Evolutionary conservation across 2,797 vertebrate species (phyloP), one percentile per base, ranked within the genome.

Genomic region (Tangara arthus): DNA sequence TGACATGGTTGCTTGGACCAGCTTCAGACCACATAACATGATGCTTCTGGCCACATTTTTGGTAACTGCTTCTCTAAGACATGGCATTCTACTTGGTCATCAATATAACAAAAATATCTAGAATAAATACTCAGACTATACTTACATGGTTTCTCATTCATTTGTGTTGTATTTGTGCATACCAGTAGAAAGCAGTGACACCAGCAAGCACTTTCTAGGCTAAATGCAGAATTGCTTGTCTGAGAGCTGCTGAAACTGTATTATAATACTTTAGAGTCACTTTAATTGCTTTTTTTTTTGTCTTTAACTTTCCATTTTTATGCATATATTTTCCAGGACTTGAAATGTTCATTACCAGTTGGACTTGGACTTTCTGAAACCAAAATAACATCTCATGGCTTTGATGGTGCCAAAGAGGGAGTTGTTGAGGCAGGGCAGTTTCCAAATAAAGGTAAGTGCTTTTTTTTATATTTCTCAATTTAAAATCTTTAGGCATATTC

Each of bases 361-460:
- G 98, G 98, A 93, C 97, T 98, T 84, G 98, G 98, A 91, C 97
- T 98, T 68, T 98, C 99, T 32, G 99, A 99, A 95, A 98, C 98
- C 66, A 97, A 98, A 64, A 98, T 98, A 95, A 97, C 97, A 23
- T 97, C 98, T 94, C 98, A 98, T 97, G 98, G 96, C 97, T 99
- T 98, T 96, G 98, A 98, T 84, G 96, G 97, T 95, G 97, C 98
- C 97, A 98, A 98, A 94, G 99, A 99, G 82, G 99, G 98, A 95
- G 97, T 98, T 86, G 93, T 98, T 93, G 98, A 99, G 97, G 98
- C 98, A 61, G 98, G 98, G 92, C 97, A 98, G 8, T 98, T 98
- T 97, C 98, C 98, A 98, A 98, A 98, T 99, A 98, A 98, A 96
- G 90, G 65, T 76, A 86, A 80, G n/a, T 87, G 59, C 2, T 5